phyloP scores from a whole-genome alignment of 2,797 vertebrate genomes.

The Megaceryle alcyon region DNA sequence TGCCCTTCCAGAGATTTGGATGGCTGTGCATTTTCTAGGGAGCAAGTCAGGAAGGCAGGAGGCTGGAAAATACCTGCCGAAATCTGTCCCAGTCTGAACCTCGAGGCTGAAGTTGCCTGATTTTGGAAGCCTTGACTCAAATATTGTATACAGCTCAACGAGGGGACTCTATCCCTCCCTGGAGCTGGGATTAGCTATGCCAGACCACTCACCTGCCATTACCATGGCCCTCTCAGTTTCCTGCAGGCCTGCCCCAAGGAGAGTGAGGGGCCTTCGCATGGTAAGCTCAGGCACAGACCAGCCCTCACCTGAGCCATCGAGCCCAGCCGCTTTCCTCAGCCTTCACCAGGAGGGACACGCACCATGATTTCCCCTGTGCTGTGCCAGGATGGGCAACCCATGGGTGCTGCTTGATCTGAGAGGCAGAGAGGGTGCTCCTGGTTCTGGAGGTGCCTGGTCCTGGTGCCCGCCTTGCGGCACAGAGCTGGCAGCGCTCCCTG shows the following conservation, averaged over 20 bases:
- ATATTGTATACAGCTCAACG: background rate
- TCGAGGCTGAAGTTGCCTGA: background rate
- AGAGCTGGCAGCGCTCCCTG: rapidly evolving
- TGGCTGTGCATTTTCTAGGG: background rate
- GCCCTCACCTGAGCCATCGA: rapidly evolving
- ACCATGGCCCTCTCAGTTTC: background rate
- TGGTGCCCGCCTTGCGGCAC: rapidly evolving
- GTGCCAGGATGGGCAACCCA: background rate
- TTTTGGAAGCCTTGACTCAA: background rate
- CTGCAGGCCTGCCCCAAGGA: rapidly evolving
- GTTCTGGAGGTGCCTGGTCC: background rate
- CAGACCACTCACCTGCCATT: background rate
- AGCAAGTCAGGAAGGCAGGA: background rate
- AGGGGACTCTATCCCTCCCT: background rate
- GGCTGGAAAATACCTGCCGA: background rate
- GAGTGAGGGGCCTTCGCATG: background rate
- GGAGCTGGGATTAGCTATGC: background rate
- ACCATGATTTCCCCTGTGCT: rapidly evolving
- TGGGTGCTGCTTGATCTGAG: background rate
- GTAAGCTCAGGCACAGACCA: rapidly evolving
- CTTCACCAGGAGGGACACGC: background rate
- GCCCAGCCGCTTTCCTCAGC: background rate
- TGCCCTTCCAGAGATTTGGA: background rate
- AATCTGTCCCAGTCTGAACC: background rate
- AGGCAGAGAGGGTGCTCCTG: background rate